These are phyloP conservation scores for Anarhynchus alexandrinus DNA, from an alignment of 2,113 vertebrate species.

Conservation along the genomic window DNA sequence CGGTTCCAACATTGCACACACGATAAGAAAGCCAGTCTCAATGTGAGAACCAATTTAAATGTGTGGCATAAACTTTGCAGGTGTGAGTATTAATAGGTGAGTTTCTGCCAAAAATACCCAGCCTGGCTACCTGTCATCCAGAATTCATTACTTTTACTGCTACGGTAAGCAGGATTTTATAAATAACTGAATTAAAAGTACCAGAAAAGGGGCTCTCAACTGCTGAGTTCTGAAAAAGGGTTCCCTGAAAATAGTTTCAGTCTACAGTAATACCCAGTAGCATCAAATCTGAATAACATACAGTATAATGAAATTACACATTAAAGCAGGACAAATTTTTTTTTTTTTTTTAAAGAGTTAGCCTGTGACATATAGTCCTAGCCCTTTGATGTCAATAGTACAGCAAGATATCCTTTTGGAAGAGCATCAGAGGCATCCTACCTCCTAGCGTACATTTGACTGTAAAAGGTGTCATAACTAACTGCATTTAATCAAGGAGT, in stretches of 20 bases:
- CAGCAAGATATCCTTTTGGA: background rate
- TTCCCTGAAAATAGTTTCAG: background rate
- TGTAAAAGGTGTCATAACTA: background rate
- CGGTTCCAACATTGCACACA: fast-evolving
- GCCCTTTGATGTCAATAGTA: background rate
- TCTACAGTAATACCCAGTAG: background rate
- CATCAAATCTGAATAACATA: background rate
- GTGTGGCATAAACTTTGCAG: background rate
- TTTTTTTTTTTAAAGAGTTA: background rate
- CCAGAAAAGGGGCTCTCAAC: background rate
- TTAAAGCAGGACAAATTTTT: background rate
- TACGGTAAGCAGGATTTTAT: background rate
- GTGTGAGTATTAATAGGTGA: background rate
- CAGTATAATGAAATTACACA: background rate
- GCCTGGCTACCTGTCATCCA: background rate
- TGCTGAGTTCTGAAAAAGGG: background rate
- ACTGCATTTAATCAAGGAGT: background rate
- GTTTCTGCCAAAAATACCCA: background rate
- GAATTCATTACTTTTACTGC: background rate
- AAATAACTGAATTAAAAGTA: background rate
- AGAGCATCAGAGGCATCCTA: background rate
- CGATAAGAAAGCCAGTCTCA: background rate
- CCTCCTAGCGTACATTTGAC: background rate
- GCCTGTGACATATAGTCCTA: background rate
- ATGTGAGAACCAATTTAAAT: background rate